Evolutionary conservation across 1,140 invertebrate genomes (phyloP).

Genomic region (Archivesica marissinica): DNA sequence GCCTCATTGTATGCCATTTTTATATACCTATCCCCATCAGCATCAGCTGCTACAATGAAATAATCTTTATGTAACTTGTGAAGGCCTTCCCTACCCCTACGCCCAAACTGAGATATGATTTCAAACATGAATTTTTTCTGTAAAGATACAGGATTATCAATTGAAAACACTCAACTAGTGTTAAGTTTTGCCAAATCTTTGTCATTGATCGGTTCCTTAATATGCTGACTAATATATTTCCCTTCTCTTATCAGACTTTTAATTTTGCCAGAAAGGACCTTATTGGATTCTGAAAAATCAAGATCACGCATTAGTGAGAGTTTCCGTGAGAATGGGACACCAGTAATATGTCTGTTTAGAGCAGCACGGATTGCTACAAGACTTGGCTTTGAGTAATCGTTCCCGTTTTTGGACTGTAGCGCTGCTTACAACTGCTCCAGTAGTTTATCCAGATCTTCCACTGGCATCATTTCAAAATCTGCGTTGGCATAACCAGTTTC

Average conservation of each 20-base stretch:
- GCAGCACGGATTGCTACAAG: conserved; percentile 3
- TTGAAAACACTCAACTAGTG: conserved; percentile 1
- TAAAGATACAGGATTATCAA: neutral
- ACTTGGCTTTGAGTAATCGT: conserved; percentile 11
- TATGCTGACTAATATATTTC: conserved; percentile 14
- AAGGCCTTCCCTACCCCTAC: neutral
- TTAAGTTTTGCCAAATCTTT: neutral
- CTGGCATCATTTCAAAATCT: conserved; percentile 27
- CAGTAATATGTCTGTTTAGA: neutral
- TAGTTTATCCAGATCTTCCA: conserved; percentile 19
- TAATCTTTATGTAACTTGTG: neutral
- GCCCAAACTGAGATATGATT: neutral
- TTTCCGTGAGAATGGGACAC: neutral
- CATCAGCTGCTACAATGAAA: neutral
- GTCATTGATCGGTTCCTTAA: neutral
- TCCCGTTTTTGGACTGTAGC: neutral
- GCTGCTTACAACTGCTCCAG: too few species aligned
- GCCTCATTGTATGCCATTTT: neutral
- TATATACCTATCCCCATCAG: neutral
- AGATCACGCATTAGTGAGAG: neutral
- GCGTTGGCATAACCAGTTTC: neutral
- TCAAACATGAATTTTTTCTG: conserved; percentile 4
- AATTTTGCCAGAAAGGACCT: too few species aligned
- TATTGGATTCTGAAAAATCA: conserved; percentile 12
- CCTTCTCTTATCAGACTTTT: conserved; percentile 31